phyloP scores from a whole-genome alignment of 2,113 vertebrate species.

The Clarias macrocephalus region DNA sequence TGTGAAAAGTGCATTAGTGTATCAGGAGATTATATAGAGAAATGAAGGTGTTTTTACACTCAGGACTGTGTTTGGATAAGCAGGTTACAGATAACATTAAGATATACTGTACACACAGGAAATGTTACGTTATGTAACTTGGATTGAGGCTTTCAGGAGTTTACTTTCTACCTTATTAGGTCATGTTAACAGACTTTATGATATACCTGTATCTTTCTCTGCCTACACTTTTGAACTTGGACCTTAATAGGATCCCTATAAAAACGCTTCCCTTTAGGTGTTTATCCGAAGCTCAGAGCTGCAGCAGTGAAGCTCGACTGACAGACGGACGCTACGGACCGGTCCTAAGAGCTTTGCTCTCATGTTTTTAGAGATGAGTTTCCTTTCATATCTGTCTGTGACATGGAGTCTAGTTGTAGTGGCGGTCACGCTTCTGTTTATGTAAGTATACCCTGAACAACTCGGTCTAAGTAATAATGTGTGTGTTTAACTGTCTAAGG shows the following conservation, averaged over 20 bases:
- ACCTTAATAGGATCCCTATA: background rate
- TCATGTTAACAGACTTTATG: background rate
- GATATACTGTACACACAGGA: background rate
- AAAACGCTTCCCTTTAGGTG: background rate
- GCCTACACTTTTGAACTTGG: background rate
- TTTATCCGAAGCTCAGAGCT: background rate
- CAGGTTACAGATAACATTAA: background rate
- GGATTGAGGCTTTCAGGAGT: too few species aligned
- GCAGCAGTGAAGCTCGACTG: background rate
- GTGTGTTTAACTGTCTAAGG: too few species aligned
- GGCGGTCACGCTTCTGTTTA: conserved; percentile 41
- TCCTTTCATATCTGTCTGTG: conserved; percentile 41
- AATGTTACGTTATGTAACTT: background rate
- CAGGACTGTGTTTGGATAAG: background rate
- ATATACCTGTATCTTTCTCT: background rate
- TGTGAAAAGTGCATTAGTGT: too few species aligned
- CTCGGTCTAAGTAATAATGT: background rate
- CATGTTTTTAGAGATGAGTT: conserved; percentile 17
- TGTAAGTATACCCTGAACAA: conserved; percentile 41
- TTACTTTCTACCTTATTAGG: conserved; percentile 15
- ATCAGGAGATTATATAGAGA: too few species aligned
- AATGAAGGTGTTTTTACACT: too few species aligned
- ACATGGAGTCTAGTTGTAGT: conserved; percentile 52
- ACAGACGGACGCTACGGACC: background rate
- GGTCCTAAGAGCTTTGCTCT: background rate